These are phyloP conservation scores for Chauna torquata DNA, from an alignment of 2,113 vertebrate species.

Conservation along the genomic window DNA sequence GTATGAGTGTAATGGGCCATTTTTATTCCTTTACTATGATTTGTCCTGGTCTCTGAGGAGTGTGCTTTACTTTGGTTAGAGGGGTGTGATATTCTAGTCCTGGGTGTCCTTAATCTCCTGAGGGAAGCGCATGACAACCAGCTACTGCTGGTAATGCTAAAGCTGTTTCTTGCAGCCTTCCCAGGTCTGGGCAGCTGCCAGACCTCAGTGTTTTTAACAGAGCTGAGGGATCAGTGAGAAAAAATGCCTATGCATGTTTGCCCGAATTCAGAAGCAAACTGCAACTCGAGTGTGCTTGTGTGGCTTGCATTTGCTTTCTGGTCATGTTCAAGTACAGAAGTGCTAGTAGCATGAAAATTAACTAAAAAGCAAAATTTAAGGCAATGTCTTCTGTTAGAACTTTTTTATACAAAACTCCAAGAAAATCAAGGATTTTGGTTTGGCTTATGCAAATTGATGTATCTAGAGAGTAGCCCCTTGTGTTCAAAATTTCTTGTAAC, in stretches of 20 bases:
- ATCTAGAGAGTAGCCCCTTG: not conserved
- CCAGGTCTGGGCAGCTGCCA: not conserved
- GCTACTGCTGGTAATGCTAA: not conserved
- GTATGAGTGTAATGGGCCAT: not conserved
- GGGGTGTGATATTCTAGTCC: not conserved
- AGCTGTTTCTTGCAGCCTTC: conserved; percentile 12
- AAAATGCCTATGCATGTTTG: conserved; percentile 4
- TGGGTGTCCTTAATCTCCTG: not conserved
- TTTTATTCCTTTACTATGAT: not conserved
- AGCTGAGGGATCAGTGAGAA: not conserved
- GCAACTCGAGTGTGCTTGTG: not conserved
- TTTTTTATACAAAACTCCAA: not conserved
- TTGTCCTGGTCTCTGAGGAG: not conserved
- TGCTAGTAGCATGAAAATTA: not conserved
- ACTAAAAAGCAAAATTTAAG: not conserved
- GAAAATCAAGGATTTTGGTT: not conserved
- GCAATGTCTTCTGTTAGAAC: not conserved
- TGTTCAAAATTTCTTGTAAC: not conserved
- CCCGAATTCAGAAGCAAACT: conserved; percentile 14
- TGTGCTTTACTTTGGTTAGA: not conserved
- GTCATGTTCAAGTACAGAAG: not conserved
- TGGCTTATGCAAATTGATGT: not conserved
- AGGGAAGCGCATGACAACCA: not conserved
- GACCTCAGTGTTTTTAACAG: conserved; percentile 16
- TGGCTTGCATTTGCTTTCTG: not conserved